Evolutionary conservation across 2,113 vertebrate genomes (phyloP), one percentile per base, ranked within the genome.

Genomic region (Phycodurus eques): DNA sequence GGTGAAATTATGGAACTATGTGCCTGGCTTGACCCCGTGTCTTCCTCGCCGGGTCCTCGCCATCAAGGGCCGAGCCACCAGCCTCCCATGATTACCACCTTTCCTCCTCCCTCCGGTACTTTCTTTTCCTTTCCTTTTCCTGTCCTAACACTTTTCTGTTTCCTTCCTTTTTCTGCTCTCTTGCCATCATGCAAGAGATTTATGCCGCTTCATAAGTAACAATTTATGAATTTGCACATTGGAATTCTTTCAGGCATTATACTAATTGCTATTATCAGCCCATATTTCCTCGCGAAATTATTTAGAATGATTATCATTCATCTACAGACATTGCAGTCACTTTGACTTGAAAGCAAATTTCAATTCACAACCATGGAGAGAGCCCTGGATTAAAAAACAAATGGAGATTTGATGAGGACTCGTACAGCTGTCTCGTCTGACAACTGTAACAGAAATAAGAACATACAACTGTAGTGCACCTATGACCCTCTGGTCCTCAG

Each of bases 1-100:
- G 90, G 97, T 99, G 92, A 99, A 98, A 95, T 90, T 99, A 92
- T 99, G 97, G 97, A 96, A 85, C 91, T 99, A 98, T 94, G 94
- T 98, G 85, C 96, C 97, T 79, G 97, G 97, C 87, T 94, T 99
- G 90, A 98, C 96, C 89, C 97, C 96, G 67, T 98, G 97, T 94
- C 95, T 98, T 92, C 97, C 97, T 83, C 95, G 96, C 76, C 95
- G 97, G 72, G 96, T 99, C 89, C 94, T 99, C 92, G 97, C 97
- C 93, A 98, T 99, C 92, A 99, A 99, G 92, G 96, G 97, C 89
- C 95, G 96, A 83, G 96, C 96, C 92, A 98, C 95, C 93, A 99
- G 95, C 93, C 92, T 98, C 92, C 97, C 97, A 90, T 99, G 95
- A 98, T 84, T 85, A 77, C 88, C 83, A 86, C 79, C 65, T 67